Conservation (phyloP, 30 jellyfish, hydroid and myxozoan species). For the Aurelia coerulea region DNA sequence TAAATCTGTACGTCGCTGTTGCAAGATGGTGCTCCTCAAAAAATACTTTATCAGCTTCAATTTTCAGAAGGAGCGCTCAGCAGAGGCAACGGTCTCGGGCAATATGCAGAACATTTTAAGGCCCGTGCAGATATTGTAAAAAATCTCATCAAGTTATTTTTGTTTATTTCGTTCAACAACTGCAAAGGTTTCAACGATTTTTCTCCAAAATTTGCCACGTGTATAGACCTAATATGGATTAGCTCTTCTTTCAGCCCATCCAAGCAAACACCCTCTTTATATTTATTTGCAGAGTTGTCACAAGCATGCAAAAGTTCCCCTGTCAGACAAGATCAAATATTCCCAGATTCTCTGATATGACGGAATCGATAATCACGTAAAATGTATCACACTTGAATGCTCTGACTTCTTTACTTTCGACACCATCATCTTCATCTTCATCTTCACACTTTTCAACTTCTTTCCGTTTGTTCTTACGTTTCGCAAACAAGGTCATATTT, state of each 20-base stretch:
- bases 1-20: too few relatives aligned
- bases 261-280: conserved; percentile 4
- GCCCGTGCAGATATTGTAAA: background rate
- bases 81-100: background rate
- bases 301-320: conserved; percentile 28
- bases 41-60: too few relatives aligned
- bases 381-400: too few relatives aligned
- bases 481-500: background rate
- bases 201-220: background rate
- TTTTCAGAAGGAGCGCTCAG: conserved; percentile 58
- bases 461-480: background rate
- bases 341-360: background rate
- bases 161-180: background rate
- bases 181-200: background rate
- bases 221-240: background rate
- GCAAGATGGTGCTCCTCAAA: too few relatives aligned
- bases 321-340: conserved; percentile 17
- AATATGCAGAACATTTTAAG: background rate
- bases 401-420: too few relatives aligned
- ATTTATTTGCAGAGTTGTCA: conserved; percentile 16
- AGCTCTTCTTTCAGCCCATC: background rate
- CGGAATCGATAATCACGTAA: too few relatives aligned
- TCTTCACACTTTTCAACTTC: conserved; percentile 6
- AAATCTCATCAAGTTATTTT: conserved; percentile 28
- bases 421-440: background rate